Base-by-base conservation (phyloP, 2,797 vertebrate species). In the Erithacus rubecula region DNA sequence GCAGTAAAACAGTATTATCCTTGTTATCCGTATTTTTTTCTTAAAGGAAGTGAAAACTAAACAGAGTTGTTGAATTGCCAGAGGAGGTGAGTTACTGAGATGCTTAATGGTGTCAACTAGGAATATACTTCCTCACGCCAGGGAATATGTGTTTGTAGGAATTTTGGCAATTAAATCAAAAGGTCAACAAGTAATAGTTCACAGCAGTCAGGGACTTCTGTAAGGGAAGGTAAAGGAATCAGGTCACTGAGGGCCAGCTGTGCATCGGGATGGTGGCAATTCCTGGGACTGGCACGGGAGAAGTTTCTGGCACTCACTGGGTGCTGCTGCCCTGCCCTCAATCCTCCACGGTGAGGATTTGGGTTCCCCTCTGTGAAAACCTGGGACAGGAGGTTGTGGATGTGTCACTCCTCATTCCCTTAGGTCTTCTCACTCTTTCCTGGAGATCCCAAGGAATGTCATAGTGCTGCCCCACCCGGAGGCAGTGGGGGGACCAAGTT, bases 151-250 rank as follows among this genome's bases (percentile, higher is more conserved):
- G 68, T 80, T 89, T 41, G 26, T 56, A 36, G 68, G 24, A 27
- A 89, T 89, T 87, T 83, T 2, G 13, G 46, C 60, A 91, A 74
- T 56, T 70, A 90, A 90, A 87, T 65, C 51, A 55, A 84, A 79
- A 89, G 55, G n/a, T 37, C 39, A 85, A 79, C 1, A 8, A 53
- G 53, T 82, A 80, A 34, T 9, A 26, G 47, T 39, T 79, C 53
- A 21, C 9, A 67, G 82, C 60, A 56, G 46, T 34, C 68, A 87
- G 51, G 59, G 34, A 23, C 15, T 64, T 77, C 32, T 69, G 46
- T 34, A 6, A 15, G 43, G 22, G 37, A 15, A 12, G 23, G 12
- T 4, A 23, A 69, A 34, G 62, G 75, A 72, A 52, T 44, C 37
- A 39, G 44, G 8, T 27, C 64, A 64, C 32, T 3, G 34, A 80